phyloP scores from a whole-genome alignment of 2,113 vertebrate species.

The Phoxinus phoxinus region DNA sequence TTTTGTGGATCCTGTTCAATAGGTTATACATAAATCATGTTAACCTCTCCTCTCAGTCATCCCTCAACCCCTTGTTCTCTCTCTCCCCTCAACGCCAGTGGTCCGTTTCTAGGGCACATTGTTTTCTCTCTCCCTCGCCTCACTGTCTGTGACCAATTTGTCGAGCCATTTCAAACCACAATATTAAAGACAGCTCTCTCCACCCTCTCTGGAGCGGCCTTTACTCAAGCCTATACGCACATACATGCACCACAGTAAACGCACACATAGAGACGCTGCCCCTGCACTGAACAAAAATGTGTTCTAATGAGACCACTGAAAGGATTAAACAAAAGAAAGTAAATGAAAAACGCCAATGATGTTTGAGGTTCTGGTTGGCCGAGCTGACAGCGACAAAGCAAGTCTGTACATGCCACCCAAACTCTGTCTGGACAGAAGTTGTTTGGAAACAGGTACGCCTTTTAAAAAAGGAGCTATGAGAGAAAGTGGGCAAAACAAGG shows the following conservation, averaged over 20 bases:
- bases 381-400: neutral
- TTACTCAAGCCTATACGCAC: conserved; percentile 57
- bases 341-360: neutral
- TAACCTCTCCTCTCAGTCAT: neutral
- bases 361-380: neutral
- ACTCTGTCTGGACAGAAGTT: conserved; percentile 15
- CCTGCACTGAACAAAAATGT: neutral
- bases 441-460: conserved; percentile 21
- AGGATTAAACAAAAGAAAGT: neutral
- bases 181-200: conserved; percentile 72
- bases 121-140: conserved; percentile 74
- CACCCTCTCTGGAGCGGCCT: conserved; percentile 51
- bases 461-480: neutral
- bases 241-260: conserved; percentile 24
- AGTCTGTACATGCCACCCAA: conserved; percentile 25
- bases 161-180: conserved; percentile 74
- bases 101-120: conserved; percentile 75
- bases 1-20: conserved; percentile 59
- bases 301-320: neutral
- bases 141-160: conserved; percentile 81
- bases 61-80: conserved; percentile 58
- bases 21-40: conserved; percentile 63
- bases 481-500: conserved; percentile 34
- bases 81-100: conserved; percentile 62
- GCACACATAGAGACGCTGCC: neutral